Evolutionary conservation across 2,888 invertebrate species (phyloP).

Genomic region (Drosophila nigricruria): DNA sequence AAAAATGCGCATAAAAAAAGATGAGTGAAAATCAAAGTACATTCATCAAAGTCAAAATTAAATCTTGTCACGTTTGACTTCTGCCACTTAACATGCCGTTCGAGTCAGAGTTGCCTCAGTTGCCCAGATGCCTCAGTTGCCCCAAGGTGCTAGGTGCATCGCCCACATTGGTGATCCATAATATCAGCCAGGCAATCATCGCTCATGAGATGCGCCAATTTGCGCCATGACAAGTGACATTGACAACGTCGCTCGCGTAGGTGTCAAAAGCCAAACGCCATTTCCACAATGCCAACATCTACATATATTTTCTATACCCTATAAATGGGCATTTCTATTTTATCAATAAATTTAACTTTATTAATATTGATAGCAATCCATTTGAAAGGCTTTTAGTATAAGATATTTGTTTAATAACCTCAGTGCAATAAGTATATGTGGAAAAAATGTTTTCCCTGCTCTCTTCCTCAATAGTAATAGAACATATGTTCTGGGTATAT

Average conservation of each 20-base stretch:
- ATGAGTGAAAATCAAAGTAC: slow-evolving; percentile 61
- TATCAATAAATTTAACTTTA: background rate
- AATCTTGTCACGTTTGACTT: slow-evolving; percentile 54
- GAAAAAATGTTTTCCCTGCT: too few relatives aligned
- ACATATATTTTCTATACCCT: slow-evolving; percentile 18
- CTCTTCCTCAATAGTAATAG: too few relatives aligned
- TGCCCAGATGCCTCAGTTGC: slow-evolving; percentile 22
- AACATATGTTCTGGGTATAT: too few relatives aligned
- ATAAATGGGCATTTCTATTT: background rate
- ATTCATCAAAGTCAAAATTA: slow-evolving; percentile 72
- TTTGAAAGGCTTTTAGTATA: background rate
- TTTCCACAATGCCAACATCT: slow-evolving; percentile 37
- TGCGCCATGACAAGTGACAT: slow-evolving; percentile 73
- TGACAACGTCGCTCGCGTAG: slow-evolving; percentile 62
- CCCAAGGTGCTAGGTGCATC: slow-evolving; percentile 37
- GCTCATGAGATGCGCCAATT: slow-evolving; percentile 75
- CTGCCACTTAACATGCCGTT: slow-evolving; percentile 53
- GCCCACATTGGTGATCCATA: slow-evolving; percentile 63
- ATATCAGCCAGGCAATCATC: slow-evolving; percentile 69
- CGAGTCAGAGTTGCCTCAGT: slow-evolving; percentile 32
- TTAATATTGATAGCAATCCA: too few relatives aligned
- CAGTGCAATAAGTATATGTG: too few relatives aligned
- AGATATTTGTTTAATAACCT: too few relatives aligned
- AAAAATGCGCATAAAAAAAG: slow-evolving; percentile 46
- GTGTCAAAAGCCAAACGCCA: slow-evolving; percentile 57